Percentiles rank a stretch among this genome's conserved stretches.
Evolutionary conservation across 1,140 invertebrate genomes (phyloP).

Genomic region (Drosophila pachea): DNA sequence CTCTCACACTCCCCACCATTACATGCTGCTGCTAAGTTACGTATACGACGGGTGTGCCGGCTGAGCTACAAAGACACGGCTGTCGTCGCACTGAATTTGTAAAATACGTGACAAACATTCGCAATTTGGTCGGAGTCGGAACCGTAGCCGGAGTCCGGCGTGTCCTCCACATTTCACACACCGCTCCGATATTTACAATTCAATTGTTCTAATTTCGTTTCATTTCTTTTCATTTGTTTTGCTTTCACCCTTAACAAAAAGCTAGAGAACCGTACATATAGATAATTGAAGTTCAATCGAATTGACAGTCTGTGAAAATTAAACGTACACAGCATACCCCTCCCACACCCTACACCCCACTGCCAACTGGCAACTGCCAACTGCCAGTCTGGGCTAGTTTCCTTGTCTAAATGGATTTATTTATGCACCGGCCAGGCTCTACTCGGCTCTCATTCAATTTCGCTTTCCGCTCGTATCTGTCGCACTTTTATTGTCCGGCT

Average conservation of each 20-base stretch:
- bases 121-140: slow-evolving; percentile 59
- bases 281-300: slow-evolving; percentile 69
- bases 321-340: slow-evolving; percentile 46
- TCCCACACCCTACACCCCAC: no score
- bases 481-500: slow-evolving; percentile 61
- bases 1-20: no score
- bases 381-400: no score
- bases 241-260: slow-evolving; percentile 19
- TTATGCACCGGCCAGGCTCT: slow-evolving; percentile 43
- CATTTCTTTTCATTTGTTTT: slow-evolving; percentile 32
- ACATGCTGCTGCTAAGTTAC: not conserved
- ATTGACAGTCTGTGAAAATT: slow-evolving; percentile 71
- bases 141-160: slow-evolving; percentile 23
- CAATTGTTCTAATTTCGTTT: slow-evolving; percentile 76
- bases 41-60: no score
- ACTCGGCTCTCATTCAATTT: slow-evolving; percentile 16
- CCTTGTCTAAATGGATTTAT: slow-evolving; percentile 69
- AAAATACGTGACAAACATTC: slow-evolving; percentile 78
- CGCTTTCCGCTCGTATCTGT: slow-evolving; percentile 31
- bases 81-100: slow-evolving; percentile 74
- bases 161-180: slow-evolving; percentile 29
- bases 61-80: slow-evolving; percentile 42
- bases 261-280: not conserved
- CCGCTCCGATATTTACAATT: slow-evolving; percentile 72
- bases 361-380: no score